Base-by-base conservation (phyloP, 2,797 vertebrate genomes). In the Pampus argenteus region DNA sequence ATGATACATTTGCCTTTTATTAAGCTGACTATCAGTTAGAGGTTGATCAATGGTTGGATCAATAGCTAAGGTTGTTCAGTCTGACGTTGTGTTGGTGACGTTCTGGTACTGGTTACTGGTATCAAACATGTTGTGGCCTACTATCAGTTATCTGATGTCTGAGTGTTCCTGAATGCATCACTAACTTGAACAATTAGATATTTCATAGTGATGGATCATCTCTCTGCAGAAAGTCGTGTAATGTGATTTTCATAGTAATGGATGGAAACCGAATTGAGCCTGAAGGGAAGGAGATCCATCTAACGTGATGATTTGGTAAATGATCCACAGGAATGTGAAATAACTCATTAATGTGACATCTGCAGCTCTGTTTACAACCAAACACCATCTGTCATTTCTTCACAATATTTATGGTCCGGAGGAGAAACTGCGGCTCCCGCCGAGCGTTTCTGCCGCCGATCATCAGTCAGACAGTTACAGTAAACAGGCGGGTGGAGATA, bases 401-500 rank as follows among this genome's bases (percentile, higher is more conserved):
- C 28, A 45, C 10, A 15, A 20, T 23, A 25, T 68, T 38, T 63
- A 34, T 3, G 11, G 13, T 31, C 26, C 23, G 40, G 6, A 73
- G 64, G 38, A 40, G 9, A 15, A 56, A 54, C 40, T 5, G 15
- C 15, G 0, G 14, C 40, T 22, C 34, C 29, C 15, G 8, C 44
- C 9, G 13, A 48, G 14, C 25, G 64, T 40, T 2, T 76, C 22
- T 49, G 7, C 20, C 2, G 9, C 15, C n/a, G 10, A 9, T 44
- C 26, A 42, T 66, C 55, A 14, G 17, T 49, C 51, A 36, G 51
- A 10, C 6, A 10, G 3, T 25, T 78, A n/a, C 76, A 1, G 62
- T 28, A 50, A 71, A 67, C 38, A 72, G 69, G 22, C 44, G 13
- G 40, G 8, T 2, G 38, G 15, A 76, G 59, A 80, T 50, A 69